Base-by-base conservation (phyloP, 2,113 vertebrate species). In the Aspidoscelis tigris region DNA sequence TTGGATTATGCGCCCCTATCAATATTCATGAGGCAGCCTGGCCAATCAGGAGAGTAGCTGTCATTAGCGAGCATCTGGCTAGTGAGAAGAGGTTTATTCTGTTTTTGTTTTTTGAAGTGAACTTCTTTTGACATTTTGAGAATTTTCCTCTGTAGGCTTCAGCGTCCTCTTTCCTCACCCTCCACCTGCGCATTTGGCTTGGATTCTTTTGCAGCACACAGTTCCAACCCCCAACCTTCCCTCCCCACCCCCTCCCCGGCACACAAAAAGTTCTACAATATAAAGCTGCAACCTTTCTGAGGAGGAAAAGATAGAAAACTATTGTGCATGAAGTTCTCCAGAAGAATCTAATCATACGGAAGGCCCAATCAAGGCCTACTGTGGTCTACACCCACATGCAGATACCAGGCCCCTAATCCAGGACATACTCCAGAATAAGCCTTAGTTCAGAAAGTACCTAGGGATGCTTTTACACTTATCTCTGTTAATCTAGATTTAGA, bases 101-200 rank as follows among this genome's bases (percentile, higher is more conserved):
- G 70, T 72, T 81, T 81, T 84, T 41, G 88, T 91, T 88, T 85
- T 90, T 84, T 90, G n/a, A 94, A 75, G 44, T 93, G 94, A 95
- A 94, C 95, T 95, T 92, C 95, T 94, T 94, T 84, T 94, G 95
- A 93, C 95, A 92, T 93, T 95, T 92, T 53, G n/a, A 85, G 83
- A 92, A 89, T 94, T 92, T 78, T 83, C 87, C 93, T 93, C 90
- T 22, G 61, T 20, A 78, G 93, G 85, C 86, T 95, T 90, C 74
- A 76, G 53, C 44, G 5, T 47, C 82, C 41, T 74, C 89, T 55
- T 43, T 74, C 50, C 80, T 77, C n/a, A 70, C 81, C 87, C 71
- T 80, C 78, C 47, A 80, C 84, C 61, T 80, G 61, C 14, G 24
- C 70, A 76, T 18, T 76, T 41, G 43, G 16, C 22, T 78, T n/a